A percentile compares a stretch with the other conserved stretches of the same genome.
These are phyloP conservation scores for Eciton burchellii DNA, from an alignment of 1,140 invertebrate genomes.

Conservation along the genomic window DNA sequence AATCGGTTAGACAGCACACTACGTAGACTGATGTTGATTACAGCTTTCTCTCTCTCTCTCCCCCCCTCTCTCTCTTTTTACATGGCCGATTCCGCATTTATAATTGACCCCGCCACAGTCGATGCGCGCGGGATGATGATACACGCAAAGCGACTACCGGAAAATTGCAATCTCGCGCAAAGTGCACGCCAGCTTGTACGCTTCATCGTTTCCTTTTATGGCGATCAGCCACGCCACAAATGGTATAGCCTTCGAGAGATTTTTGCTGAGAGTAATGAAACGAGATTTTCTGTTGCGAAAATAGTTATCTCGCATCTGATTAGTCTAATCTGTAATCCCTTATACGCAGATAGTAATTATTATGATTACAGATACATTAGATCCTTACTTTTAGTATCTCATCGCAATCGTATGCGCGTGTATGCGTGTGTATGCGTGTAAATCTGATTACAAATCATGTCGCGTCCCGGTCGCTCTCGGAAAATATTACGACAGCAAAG, in stretches of 20 bases:
- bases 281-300: constrained; percentile 16
- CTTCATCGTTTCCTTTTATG: not conserved
- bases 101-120: constrained; percentile 7
- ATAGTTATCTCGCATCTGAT: constrained; percentile 40
- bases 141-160: not conserved
- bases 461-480: not conserved
- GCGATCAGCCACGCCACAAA: constrained; percentile 19
- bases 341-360: constrained; percentile 66
- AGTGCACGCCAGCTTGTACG: not conserved
- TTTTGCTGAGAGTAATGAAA: constrained; percentile 3
- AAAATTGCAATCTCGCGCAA: not conserved
- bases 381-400: constrained; percentile 7
- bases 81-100: not conserved
- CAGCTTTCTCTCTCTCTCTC: not conserved
- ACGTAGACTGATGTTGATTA: constrained; percentile 24
- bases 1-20: constrained; percentile 65
- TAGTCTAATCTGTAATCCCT: constrained; percentile 60
- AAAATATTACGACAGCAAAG: constrained; percentile 22
- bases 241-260: too few relatives aligned
- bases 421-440: not conserved
- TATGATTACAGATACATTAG: constrained; percentile 67
- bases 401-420: not conserved
- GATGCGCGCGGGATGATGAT: not conserved
- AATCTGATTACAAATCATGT: not conserved
- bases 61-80: not conserved